Conservation (phyloP, 2,113 vertebrate genomes). For the Mobula birostris region DNA sequence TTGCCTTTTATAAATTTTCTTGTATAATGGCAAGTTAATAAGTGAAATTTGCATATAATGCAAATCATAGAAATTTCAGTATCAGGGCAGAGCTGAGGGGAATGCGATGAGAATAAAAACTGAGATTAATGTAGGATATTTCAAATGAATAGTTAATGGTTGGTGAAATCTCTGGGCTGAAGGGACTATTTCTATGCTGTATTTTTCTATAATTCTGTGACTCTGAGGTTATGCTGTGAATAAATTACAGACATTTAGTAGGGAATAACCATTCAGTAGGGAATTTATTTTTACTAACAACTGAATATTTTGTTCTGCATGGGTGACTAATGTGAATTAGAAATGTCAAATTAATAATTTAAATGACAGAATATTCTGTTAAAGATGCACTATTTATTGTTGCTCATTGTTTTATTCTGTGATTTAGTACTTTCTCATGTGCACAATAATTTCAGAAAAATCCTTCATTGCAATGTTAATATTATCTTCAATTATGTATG, state of each 20-base stretch:
- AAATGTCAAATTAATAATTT: conserved; percentile 24
- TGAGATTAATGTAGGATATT: no score
- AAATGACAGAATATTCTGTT: background rate
- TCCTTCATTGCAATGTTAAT: conserved; percentile 5
- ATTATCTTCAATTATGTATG: background rate
- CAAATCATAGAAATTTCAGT: background rate
- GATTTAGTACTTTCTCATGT: conserved; percentile 1
- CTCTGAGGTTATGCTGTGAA: background rate
- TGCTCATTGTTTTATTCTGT: background rate
- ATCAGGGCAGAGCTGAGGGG: no score
- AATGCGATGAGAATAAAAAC: no score
- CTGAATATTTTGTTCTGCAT: background rate
- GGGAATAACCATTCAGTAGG: background rate
- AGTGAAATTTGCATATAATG: background rate
- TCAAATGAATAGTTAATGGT: no score
- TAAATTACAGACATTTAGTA: background rate
- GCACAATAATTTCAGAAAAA: background rate
- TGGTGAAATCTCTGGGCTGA: no score
- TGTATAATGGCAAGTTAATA: background rate
- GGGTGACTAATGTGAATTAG: background rate
- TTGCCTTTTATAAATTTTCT: background rate
- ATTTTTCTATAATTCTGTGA: no score
- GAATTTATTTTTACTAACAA: conserved; percentile 7
- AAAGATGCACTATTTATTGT: background rate
- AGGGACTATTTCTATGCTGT: no score